Conservation (phyloP, 2,113 vertebrate species). For the Polypterus senegalus region DNA sequence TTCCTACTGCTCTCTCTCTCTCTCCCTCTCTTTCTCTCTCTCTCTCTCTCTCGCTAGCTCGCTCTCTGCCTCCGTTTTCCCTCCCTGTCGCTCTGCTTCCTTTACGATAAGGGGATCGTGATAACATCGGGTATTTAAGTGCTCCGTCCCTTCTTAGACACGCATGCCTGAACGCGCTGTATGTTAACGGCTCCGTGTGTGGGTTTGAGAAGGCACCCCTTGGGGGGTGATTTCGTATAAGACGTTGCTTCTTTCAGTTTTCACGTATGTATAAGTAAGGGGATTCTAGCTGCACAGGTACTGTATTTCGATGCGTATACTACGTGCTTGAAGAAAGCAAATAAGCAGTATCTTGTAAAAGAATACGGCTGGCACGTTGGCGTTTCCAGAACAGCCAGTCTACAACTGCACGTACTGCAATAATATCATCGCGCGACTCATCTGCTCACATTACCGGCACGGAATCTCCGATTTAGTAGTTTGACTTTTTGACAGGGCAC, state of each 20-base stretch:
- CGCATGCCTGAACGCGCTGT: background rate
- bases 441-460: conserved; percentile 16
- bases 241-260: background rate
- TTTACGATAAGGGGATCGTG: background rate
- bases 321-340: no score
- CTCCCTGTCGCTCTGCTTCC: background rate
- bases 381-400: no score
- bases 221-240: background rate
- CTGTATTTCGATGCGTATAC: no score
- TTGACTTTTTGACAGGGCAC: conserved; percentile 16
- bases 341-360: no score
- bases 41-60: conserved; percentile 16
- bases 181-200: background rate
- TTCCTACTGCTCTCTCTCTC: conserved; percentile 1
- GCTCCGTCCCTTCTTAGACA: background rate
- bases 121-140: conserved; percentile 7
- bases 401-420: background rate
- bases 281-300: no score
- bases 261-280: no score
- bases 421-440: conserved; percentile 14
- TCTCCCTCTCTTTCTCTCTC: conserved; percentile 13
- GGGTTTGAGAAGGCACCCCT: background rate
- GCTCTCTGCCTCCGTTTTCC: conserved; percentile 16
- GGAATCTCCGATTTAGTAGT: conserved; percentile 7
- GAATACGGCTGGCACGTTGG: no score